Evolutionary conservation across 2,888 invertebrate species (phyloP).

Genomic region (Hesperia comma): DNA sequence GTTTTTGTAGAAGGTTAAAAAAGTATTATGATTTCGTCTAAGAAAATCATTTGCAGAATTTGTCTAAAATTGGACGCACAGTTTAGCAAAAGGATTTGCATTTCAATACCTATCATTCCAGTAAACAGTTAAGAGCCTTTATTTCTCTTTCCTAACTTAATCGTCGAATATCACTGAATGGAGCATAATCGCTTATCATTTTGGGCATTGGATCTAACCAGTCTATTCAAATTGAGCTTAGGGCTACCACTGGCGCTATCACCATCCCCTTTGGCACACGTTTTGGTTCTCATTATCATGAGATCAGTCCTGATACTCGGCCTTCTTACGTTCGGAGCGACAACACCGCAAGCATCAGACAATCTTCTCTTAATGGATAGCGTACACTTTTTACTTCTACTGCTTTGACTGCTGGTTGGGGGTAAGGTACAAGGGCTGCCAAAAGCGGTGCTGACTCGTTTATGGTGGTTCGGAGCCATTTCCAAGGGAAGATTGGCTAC

Average conservation of each 20-base stretch:
- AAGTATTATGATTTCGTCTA: background rate
- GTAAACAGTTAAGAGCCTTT: constrained; percentile 21
- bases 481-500: constrained; percentile 92
- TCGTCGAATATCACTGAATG: constrained; percentile 73
- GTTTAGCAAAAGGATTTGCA: background rate
- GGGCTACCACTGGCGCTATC: constrained; percentile 84
- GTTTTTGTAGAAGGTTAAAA: too few relatives aligned
- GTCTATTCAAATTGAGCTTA: constrained; percentile 76
- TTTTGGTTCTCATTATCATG: constrained; percentile 94
- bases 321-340: constrained; percentile 93
- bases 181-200: constrained; percentile 75
- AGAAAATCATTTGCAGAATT: background rate
- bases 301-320: constrained; percentile 95
- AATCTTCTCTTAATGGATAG: constrained; percentile 91
- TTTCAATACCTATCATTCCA: constrained; percentile 3
- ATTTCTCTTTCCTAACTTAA: constrained; percentile 33
- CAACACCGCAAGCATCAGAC: constrained; percentile 94
- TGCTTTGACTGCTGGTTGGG: constrained; percentile 86
- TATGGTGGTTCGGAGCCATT: constrained; percentile 95
- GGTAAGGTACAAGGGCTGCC: constrained; percentile 90
- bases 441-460: constrained; percentile 89
- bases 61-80: background rate
- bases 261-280: constrained; percentile 88
- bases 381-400: constrained; percentile 88
- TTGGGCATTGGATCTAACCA: constrained; percentile 73